phyloP scores from a whole-genome alignment of 2,888 invertebrate species.

The Oscheius sp. region DNA sequence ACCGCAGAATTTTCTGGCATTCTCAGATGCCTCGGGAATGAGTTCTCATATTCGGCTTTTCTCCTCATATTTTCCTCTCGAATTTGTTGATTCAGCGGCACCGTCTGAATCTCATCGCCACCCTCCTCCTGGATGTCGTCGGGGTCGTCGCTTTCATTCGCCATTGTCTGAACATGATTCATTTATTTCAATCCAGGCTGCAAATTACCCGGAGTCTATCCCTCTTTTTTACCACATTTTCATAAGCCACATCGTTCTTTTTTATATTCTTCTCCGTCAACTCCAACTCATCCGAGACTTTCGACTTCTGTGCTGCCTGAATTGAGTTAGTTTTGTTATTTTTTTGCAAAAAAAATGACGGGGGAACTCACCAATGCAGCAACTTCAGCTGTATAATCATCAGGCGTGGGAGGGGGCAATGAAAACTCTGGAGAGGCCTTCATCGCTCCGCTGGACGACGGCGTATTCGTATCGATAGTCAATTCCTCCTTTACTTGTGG shows the following conservation, averaged over 20 bases:
- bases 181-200: neutral
- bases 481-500: neutral
- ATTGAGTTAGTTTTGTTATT: neutral
- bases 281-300: constrained; percentile 9
- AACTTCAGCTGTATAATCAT: neutral
- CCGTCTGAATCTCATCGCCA: neutral
- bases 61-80: constrained; percentile 16
- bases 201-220: neutral
- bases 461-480: constrained; percentile 5
- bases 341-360: neutral
- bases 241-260: neutral
- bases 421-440: no score
- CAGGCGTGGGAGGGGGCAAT: no score
- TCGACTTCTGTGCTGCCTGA: constrained; percentile 5
- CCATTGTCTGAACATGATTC: constrained; percentile 8
- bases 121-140: constrained; percentile 13
- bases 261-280: constrained; percentile 9
- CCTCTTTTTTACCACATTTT: neutral
- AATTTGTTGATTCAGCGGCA: constrained; percentile 15
- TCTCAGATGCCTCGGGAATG: constrained; percentile 5
- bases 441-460: no score
- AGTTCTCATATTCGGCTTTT: neutral
- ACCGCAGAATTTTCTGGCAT: neutral
- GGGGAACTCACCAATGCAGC: neutral
- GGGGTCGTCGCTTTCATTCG: neutral